phyloP scores from a whole-genome alignment of 2,888 invertebrate genomes.

The Clepsis dumicolana region DNA sequence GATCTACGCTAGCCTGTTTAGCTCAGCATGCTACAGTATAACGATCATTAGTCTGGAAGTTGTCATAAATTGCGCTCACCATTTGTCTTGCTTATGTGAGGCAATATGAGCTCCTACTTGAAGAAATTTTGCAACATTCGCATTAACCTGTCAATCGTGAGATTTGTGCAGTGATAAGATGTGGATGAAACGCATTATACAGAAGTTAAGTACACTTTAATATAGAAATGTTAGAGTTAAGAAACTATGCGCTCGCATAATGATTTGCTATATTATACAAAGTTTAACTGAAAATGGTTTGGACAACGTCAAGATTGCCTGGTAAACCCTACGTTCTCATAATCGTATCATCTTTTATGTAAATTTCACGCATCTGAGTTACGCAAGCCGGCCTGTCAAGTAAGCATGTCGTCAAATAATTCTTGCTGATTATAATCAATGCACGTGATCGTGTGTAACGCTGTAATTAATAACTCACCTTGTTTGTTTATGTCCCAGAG shows the following conservation, averaged over 20 bases:
- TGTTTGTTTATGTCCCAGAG: slow-evolving; percentile 96
- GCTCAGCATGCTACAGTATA: not conserved
- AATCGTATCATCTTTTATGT: slow-evolving; percentile 13
- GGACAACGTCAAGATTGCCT: not conserved
- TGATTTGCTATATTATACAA: slow-evolving; percentile 28
- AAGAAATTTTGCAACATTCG: slow-evolving; percentile 29
- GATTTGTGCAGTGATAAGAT: slow-evolving; percentile 38
- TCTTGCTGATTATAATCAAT: slow-evolving; percentile 47
- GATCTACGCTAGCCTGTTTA: not conserved
- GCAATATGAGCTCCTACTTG: slow-evolving; percentile 33
- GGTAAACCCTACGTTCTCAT: too few species aligned
- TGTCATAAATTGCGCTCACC: slow-evolving; percentile 25
- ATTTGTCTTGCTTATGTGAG: slow-evolving; percentile 34
- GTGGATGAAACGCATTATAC: slow-evolving; percentile 34
- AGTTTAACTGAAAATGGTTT: not conserved
- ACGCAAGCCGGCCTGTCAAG: slow-evolving; percentile 32
- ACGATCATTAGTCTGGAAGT: slow-evolving; percentile 25
- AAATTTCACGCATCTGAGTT: slow-evolving; percentile 25
- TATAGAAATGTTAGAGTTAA: slow-evolving; percentile 27
- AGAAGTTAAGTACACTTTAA: too few species aligned
- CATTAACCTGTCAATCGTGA: slow-evolving; percentile 39
- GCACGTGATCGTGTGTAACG: slow-evolving; percentile 46
- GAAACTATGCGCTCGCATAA: slow-evolving; percentile 14
- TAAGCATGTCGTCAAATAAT: slow-evolving; percentile 47
- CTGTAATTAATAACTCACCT: slow-evolving; percentile 83